These are phyloP conservation scores for Bombus terrestris DNA, from an alignment of 1,140 invertebrate species.

Conservation along the genomic window DNA sequence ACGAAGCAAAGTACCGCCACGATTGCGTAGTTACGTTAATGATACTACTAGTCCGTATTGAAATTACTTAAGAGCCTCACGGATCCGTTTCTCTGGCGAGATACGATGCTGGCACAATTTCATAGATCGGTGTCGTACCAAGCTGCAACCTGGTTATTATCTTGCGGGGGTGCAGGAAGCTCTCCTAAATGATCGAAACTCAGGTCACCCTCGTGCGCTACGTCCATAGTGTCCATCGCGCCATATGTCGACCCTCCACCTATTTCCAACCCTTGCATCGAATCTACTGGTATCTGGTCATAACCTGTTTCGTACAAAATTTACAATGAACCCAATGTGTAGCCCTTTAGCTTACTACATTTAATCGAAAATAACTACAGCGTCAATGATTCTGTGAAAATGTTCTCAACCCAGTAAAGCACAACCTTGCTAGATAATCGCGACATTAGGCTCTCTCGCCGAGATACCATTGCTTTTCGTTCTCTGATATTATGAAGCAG, in stretches of 20 bases:
- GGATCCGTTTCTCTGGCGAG: constrained; percentile 48
- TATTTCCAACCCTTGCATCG: constrained; percentile 96
- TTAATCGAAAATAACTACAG: constrained; percentile 28
- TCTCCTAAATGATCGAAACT: constrained; percentile 93
- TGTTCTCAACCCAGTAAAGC: constrained; percentile 38
- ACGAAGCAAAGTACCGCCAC: constrained; percentile 52
- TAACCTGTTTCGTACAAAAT: constrained; percentile 86
- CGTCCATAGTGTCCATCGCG: constrained; percentile 93
- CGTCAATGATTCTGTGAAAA: constrained; percentile 9
- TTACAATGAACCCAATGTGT: constrained; percentile 21
- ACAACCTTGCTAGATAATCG: constrained; percentile 34
- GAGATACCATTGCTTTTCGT: not conserved
- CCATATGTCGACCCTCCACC: constrained; percentile 88
- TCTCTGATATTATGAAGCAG: not conserved
- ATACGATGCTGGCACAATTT: constrained; percentile 68
- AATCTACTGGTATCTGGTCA: constrained; percentile 98
- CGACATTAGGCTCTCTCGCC: not conserved
- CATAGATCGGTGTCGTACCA: constrained; percentile 99
- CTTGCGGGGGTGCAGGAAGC: constrained; percentile 93
- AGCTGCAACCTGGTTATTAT: constrained; percentile 94
- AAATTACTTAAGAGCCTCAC: constrained; percentile 54
- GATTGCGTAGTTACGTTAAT: constrained; percentile 72
- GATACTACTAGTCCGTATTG: constrained; percentile 57
- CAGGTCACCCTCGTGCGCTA: constrained; percentile 89
- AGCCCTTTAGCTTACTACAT: not conserved